These are phyloP conservation scores for Hippolais icterina DNA, from an alignment of 2,113 vertebrate genomes.

Conservation along the genomic window DNA sequence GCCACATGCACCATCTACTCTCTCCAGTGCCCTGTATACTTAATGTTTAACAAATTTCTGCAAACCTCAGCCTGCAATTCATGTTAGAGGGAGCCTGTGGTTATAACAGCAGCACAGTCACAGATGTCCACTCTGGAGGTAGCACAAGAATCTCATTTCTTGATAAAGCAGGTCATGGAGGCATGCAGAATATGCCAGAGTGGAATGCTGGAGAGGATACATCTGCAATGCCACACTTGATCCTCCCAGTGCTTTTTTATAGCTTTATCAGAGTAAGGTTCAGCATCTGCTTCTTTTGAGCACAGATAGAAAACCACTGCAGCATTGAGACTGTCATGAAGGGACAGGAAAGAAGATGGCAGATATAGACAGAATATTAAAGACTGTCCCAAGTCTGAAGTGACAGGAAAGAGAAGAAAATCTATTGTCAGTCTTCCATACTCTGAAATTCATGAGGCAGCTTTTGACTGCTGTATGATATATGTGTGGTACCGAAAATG, in stretches of 20 bases:
- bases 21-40: background rate
- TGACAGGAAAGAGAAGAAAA: background rate
- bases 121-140: background rate
- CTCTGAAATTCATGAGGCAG: background rate
- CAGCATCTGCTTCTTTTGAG: background rate
- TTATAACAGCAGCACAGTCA: background rate
- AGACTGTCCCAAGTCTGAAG: background rate
- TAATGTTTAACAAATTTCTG: background rate
- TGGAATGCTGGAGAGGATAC: background rate
- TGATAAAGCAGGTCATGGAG: background rate
- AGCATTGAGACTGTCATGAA: background rate
- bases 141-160: background rate
- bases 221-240: background rate
- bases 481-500: background rate
- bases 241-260: background rate
- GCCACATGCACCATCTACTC: constrained; percentile 12
- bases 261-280: background rate
- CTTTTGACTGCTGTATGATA: background rate
- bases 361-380: background rate
- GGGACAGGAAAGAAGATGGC: background rate
- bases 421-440: background rate
- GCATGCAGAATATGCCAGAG: background rate
- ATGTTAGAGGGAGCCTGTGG: background rate
- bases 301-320: background rate
- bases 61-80: background rate